phyloP scores from a whole-genome alignment of 2,113 vertebrate genomes.

The Seriola rivoliana region DNA sequence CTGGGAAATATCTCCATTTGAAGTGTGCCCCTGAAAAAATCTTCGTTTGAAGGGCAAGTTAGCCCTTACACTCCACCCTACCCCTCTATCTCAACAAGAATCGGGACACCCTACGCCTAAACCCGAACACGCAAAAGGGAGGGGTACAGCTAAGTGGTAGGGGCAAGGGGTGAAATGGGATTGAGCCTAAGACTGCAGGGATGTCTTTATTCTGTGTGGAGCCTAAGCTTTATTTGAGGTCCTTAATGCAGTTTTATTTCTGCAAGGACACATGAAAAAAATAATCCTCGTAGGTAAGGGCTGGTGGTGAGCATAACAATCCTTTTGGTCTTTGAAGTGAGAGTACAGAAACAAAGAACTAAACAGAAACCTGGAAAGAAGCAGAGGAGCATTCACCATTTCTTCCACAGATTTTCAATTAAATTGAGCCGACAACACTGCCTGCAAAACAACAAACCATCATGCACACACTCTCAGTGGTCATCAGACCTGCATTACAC shows the following conservation, averaged over 20 bases:
- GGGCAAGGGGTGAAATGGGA: too few species aligned
- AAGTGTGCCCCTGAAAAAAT: too few species aligned
- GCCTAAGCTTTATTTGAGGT: constrained; percentile 32
- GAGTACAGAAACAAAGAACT: constrained; percentile 21
- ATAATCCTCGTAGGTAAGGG: constrained; percentile 8
- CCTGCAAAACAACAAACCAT: constrained; percentile 1
- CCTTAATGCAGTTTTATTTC: neutral
- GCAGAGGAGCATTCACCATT: neutral
- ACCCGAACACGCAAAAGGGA: too few species aligned
- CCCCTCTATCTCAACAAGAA: too few species aligned
- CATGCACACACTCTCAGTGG: neutral
- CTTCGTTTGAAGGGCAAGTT: too few species aligned
- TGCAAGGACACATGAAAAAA: constrained; percentile 17
- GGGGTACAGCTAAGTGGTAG: too few species aligned
- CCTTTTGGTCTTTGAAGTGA: constrained; percentile 44
- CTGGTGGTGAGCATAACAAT: constrained; percentile 38
- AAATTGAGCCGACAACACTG: neutral
- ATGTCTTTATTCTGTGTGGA: neutral
- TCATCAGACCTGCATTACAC: neutral
- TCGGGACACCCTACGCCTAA: too few species aligned
- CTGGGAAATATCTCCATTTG: too few species aligned
- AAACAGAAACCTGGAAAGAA: neutral
- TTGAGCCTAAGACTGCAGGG: neutral
- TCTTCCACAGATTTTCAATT: constrained; percentile 24
- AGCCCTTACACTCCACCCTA: too few species aligned